These are phyloP conservation scores for Plotosus lineatus DNA, from an alignment of 2,113 vertebrate genomes.

Conservation along the genomic window DNA sequence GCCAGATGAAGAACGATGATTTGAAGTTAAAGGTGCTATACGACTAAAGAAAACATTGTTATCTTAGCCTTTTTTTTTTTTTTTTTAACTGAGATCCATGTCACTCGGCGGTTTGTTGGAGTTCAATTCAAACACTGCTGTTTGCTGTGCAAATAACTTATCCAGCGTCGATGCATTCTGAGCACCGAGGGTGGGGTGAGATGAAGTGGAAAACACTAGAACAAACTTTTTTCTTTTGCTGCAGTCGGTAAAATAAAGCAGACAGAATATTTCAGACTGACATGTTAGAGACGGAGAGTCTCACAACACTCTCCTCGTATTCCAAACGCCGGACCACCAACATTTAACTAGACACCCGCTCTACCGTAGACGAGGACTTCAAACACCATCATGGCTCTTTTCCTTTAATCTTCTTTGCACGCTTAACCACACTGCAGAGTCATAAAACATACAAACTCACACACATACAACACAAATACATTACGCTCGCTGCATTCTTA, in stretches of 20 bases:
- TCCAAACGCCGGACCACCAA: constrained; percentile 45
- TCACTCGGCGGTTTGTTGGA: constrained; percentile 21
- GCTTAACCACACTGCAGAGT: constrained; percentile 41
- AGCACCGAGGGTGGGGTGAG: constrained; percentile 14
- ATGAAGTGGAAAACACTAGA: constrained; percentile 6
- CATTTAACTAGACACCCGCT: constrained; percentile 46
- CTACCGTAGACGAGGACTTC: constrained; percentile 39
- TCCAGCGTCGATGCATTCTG: constrained; percentile 28
- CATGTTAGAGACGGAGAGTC: constrained; percentile 28
- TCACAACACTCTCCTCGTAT: constrained; percentile 17
- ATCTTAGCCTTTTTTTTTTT: constrained; percentile 28
- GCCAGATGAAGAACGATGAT: constrained; percentile 18
- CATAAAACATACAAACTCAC: constrained; percentile 20
- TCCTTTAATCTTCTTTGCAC: constrained; percentile 50
- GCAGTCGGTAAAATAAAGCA: constrained; percentile 18
- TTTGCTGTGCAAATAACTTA: constrained; percentile 51
- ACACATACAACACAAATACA: constrained; percentile 2
- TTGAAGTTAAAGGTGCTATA: constrained; percentile 34
- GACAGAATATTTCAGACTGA: constrained; percentile 26
- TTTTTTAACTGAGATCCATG: constrained; percentile 15
- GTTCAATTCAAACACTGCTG: constrained; percentile 36
- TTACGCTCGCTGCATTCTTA: background rate
- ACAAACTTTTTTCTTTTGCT: background rate
- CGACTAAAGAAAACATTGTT: constrained; percentile 27
- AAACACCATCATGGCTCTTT: constrained; percentile 34